These are phyloP conservation scores for Agelas oroides DNA, from an alignment of 37 sponge, comb jelly and placozoan genomes.

Conservation along the genomic window DNA sequence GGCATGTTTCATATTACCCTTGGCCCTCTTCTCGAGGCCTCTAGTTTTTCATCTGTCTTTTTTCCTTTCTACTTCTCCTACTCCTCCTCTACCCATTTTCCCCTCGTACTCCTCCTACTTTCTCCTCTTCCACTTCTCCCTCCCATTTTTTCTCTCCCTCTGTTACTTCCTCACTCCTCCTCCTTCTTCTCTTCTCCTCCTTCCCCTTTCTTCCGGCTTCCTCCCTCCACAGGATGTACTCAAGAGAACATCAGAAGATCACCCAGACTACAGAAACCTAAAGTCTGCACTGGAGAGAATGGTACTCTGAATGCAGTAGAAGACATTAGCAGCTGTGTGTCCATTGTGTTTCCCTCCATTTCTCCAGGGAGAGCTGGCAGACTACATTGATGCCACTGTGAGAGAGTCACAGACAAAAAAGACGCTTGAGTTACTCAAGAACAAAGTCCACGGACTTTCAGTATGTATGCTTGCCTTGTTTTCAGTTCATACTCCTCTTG, in stretches of 20 bases:
- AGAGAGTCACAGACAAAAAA: slow-evolving; percentile 83
- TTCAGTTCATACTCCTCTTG: not conserved
- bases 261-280: slow-evolving; percentile 76
- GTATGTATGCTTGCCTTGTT: too few species aligned
- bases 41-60: too few species aligned
- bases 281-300: slow-evolving; percentile 63
- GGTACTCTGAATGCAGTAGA: slow-evolving; percentile 41
- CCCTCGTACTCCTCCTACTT: too few species aligned
- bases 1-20: not conserved
- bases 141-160: not conserved
- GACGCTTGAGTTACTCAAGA: slow-evolving; percentile 70
- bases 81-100: too few species aligned
- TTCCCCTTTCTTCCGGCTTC: not conserved
- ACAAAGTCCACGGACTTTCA: slow-evolving; percentile 79
- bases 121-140: not conserved
- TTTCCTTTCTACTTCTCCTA: too few species aligned
- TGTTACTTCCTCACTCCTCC: too few species aligned
- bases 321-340: not conserved
- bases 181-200: not conserved
- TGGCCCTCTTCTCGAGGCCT: too few species aligned
- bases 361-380: slow-evolving; percentile 73
- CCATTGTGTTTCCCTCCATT: not conserved
- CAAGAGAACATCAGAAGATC: slow-evolving; percentile 68
- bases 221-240: slow-evolving; percentile 59
- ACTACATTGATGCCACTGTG: slow-evolving; percentile 85